Evolutionary conservation across 2,888 invertebrate genomes (phyloP).

Genomic region (Pristionchus fissidentatus): DNA sequence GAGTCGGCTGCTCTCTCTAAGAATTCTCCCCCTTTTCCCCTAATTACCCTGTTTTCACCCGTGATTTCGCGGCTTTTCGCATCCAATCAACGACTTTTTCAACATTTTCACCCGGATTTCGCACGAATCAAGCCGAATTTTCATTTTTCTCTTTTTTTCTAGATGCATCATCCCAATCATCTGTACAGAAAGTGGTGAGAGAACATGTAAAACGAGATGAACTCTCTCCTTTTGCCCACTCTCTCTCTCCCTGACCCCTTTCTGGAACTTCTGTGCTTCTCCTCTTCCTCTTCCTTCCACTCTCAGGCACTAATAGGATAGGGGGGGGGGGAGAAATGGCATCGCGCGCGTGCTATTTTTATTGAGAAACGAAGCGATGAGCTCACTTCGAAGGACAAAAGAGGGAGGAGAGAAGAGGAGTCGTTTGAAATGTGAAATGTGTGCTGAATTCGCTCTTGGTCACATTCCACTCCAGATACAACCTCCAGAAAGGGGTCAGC

Average conservation of each 20-base stretch:
- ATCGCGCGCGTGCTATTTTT: too few relatives aligned
- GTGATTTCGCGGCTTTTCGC: background rate
- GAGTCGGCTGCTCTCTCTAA: background rate
- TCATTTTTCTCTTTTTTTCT: background rate
- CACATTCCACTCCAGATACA: too few relatives aligned
- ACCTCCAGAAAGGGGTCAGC: too few relatives aligned
- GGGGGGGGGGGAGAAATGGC: too few relatives aligned
- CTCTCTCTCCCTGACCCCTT: background rate
- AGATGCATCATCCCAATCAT: background rate
- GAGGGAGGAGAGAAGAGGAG: too few relatives aligned
- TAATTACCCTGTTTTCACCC: conserved; percentile 22
- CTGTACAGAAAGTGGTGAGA: background rate
- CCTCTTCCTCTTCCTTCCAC: background rate
- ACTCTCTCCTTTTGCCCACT: background rate
- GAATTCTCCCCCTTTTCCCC: background rate
- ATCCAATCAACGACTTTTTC: background rate
- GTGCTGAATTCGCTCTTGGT: too few relatives aligned
- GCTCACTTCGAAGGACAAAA: too few relatives aligned
- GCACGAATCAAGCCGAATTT: background rate
- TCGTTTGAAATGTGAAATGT: too few relatives aligned
- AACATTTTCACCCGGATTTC: background rate
- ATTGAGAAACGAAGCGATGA: too few relatives aligned
- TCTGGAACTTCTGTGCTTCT: background rate
- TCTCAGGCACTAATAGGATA: background rate
- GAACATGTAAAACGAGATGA: background rate